A percentile compares a stretch with the other conserved stretches of the same genome.
These are phyloP conservation scores for Platorchestia sp. DNA, from an alignment of 1,140 invertebrate genomes.

Conservation along the genomic window DNA sequence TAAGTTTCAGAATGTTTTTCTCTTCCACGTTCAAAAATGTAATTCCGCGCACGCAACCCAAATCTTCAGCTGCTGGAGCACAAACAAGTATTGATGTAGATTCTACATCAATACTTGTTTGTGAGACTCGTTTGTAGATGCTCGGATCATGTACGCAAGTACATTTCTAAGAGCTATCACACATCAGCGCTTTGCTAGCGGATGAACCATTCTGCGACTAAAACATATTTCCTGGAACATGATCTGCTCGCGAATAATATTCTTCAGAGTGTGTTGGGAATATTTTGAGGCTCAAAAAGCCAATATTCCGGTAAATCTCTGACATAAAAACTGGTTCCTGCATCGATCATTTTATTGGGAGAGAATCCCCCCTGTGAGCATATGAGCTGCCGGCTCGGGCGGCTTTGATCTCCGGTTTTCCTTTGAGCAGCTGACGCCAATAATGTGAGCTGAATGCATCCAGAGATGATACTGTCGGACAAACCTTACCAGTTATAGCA, in stretches of 20 bases:
- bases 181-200: too few species aligned
- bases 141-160: too few species aligned
- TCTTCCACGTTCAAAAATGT: too few species aligned
- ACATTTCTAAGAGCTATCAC: too few species aligned
- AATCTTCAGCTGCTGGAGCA: too few species aligned
- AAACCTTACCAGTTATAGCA: neutral
- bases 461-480: neutral
- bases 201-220: neutral
- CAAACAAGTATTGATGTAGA: too few species aligned
- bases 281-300: neutral
- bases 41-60: too few species aligned
- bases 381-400: neutral
- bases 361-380: neutral
- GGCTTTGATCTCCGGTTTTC: slow-evolving; percentile 31
- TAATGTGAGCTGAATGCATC: neutral
- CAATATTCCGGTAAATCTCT: neutral
- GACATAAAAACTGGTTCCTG: neutral
- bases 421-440: slow-evolving; percentile 14
- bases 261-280: neutral
- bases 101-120: too few species aligned
- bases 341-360: slow-evolving; percentile 29
- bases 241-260: neutral
- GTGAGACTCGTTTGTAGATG: too few species aligned
- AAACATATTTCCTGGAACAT: neutral
- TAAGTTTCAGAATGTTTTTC: too few species aligned